Conservation (phyloP, 2,888 invertebrate genomes). For the Tipula unca region DNA sequence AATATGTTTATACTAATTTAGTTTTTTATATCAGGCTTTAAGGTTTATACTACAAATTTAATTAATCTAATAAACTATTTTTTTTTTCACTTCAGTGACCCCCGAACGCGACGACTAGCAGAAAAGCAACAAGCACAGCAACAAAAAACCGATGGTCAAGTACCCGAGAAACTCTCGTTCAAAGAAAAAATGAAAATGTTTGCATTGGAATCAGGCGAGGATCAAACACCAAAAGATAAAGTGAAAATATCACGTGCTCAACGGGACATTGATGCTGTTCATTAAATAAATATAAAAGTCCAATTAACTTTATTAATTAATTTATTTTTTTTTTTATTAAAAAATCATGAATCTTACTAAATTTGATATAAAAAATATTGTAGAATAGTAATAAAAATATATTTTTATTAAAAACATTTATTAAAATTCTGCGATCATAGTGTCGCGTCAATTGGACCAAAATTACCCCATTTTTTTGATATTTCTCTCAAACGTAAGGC, state of each 20-base stretch:
- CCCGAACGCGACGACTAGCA: slow-evolving; percentile 76
- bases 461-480: neutral
- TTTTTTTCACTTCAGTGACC: slow-evolving; percentile 67
- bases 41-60: too few relatives aligned
- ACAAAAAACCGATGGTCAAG: slow-evolving; percentile 40
- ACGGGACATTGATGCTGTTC: slow-evolving; percentile 79
- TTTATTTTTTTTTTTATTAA: neutral
- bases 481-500: neutral
- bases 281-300: slow-evolving; percentile 35
- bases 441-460: slow-evolving; percentile 16
- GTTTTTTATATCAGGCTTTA: too few relatives aligned
- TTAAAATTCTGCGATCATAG: neutral
- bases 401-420: slow-evolving; percentile 9
- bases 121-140: slow-evolving; percentile 63
- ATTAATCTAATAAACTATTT: too few relatives aligned
- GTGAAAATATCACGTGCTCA: slow-evolving; percentile 93
- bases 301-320: slow-evolving; percentile 15
- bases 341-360: neutral
- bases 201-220: slow-evolving; percentile 92
- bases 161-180: slow-evolving; percentile 90
- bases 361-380: neutral
- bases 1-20: too few relatives aligned
- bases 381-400: slow-evolving; percentile 4
- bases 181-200: slow-evolving; percentile 99
- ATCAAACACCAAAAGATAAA: slow-evolving; percentile 87